Evolutionary conservation across 2,888 invertebrate genomes (phyloP).

Genomic region (Zele albiditarsus): DNA sequence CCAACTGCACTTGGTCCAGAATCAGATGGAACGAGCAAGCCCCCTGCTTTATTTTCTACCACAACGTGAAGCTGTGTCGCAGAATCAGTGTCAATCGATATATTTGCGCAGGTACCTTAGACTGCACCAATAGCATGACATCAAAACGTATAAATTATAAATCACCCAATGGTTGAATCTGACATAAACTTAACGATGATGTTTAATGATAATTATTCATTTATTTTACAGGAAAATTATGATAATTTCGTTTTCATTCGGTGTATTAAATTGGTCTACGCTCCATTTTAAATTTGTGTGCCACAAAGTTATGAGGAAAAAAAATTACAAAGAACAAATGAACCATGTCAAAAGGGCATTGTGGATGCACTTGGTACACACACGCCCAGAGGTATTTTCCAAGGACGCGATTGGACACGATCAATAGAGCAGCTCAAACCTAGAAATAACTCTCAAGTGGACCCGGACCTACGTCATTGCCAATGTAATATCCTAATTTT

Average conservation of each 20-base stretch:
- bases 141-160: background rate
- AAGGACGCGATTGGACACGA: conserved; percentile 17
- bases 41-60: conserved; percentile 20
- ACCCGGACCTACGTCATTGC: conserved; percentile 3
- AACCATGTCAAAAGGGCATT: background rate
- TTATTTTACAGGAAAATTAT: background rate
- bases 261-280: background rate
- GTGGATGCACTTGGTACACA: conserved; percentile 9
- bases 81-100: conserved; percentile 48
- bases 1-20: conserved; percentile 57
- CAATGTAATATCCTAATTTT: background rate
- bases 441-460: conserved; percentile 26
- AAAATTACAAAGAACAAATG: background rate
- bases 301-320: background rate
- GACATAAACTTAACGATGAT: background rate
- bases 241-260: background rate
- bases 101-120: conserved; percentile 51
- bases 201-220: background rate
- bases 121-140: background rate
- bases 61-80: conserved; percentile 10
- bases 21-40: conserved; percentile 49
- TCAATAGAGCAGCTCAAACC: conserved; percentile 34
- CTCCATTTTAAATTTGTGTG: background rate
- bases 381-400: conserved; percentile 29
- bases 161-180: background rate